Evolutionary conservation across 1,140 invertebrate species (phyloP).

Genomic region (Drosophila saltans): DNA sequence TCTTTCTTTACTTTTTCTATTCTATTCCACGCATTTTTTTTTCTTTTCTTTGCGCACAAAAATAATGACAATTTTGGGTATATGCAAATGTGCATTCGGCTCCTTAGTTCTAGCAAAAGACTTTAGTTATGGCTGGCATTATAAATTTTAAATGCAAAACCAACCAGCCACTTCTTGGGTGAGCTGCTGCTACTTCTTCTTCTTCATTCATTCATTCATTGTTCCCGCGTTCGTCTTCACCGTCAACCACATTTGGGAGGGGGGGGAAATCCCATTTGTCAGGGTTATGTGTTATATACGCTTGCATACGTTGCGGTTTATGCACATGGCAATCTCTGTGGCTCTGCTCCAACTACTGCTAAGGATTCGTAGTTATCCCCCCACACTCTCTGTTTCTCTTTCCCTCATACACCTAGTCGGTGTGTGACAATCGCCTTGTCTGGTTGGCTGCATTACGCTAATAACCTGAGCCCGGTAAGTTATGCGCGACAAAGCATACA

Average conservation of each 20-base stretch:
- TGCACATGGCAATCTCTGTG: conserved; percentile 68
- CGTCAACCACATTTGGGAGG: conserved; percentile 23
- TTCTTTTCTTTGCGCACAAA: conserved; percentile 5
- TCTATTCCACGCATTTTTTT: not conserved
- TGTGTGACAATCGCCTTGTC: conserved; percentile 54
- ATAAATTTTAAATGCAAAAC: conserved; percentile 74
- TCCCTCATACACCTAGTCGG: conserved; percentile 15
- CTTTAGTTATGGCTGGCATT: conserved; percentile 69
- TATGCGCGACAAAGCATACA: conserved; percentile 42
- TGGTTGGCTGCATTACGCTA: conserved; percentile 69
- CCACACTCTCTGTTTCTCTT: not conserved
- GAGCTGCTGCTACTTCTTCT: not conserved
- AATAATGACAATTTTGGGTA: conserved; percentile 63
- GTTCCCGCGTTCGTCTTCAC: conserved; percentile 25
- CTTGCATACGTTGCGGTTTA: conserved; percentile 69
- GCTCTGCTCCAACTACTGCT: conserved; percentile 18
- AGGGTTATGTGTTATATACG: conserved; percentile 62
- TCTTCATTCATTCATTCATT: not conserved
- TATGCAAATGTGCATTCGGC: conserved; percentile 52
- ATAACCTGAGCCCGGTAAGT: conserved; percentile 70
- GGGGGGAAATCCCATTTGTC: conserved; percentile 59
- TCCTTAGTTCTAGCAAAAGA: conserved; percentile 8
- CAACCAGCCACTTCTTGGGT: conserved; percentile 46
- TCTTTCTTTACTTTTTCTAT: too few relatives aligned
- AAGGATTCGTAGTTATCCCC: conserved; percentile 7